Evolutionary conservation across 2,797 vertebrate species (phyloP), one percentile per base, ranked within the genome.

Genomic region (Tarsius wallacei): DNA sequence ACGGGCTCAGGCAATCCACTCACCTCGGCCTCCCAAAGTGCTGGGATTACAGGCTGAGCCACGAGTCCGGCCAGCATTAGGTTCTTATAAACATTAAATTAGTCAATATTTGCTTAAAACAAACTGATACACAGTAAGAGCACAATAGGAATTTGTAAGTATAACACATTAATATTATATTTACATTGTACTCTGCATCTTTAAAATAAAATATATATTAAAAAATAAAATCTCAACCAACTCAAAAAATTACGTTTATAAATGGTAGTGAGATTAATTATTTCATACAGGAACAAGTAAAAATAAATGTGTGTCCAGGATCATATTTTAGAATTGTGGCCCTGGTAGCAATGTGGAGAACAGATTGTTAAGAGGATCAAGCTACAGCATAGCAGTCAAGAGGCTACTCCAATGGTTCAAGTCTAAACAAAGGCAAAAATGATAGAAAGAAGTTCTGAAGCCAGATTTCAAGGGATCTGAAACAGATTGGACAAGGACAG

Each of bases 361-460:
- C 17, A 26, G 53, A 87, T 9, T 91, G 5, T 36, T 31, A 51
- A 77, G 11, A 2, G 13, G 16, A 33, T 42, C 42, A 93, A 74
- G 47, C 3, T 90, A 64, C 42, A 7, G 22, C 24, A 28, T 19
- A 96, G 36, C 0, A 84, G 5, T 47, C 82, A 70, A 84, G 73
- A 87, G 51, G 24, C 11, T 83, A 83, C n/a, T 80, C 26, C 17
- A 91, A 64, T 7, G 77, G 16, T 51, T 92, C 42, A 84, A 91
- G 24, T 15, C 53, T 85, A 70, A 88, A 76, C 51, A 83, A 63
- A 28, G 9, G 80, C 21, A 88, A 36, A n/a, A 66, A 76, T 15
- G 61, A 90, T 2, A 28, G 42, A 82, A 87, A 81, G 55, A 80
- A 81, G 55, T 82, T 89, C 66, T 53, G 66, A 95, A 77, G 31